Evolutionary conservation across 2,113 vertebrate genomes (phyloP), one percentile per base, ranked within the genome.

Genomic region (Coreoperca whiteheadi): DNA sequence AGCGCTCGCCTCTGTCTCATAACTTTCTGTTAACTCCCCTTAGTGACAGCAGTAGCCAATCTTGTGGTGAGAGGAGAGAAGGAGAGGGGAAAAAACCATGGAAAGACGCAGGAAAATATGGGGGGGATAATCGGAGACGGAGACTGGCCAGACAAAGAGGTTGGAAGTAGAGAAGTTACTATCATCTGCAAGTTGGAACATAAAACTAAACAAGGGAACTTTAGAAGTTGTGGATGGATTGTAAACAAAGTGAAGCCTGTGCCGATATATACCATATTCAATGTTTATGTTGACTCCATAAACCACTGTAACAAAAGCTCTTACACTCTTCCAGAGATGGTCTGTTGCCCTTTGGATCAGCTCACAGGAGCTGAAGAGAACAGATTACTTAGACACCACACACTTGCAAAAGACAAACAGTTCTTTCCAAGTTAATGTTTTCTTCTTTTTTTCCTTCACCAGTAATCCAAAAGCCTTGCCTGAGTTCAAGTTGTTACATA

Each of bases 121-220:
- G 9, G 1, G 1, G n/a, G 14, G 25, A 67, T 66, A 53, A 71
- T 51, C 63, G 34, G 32, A 59, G 59, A 78, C 41, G 21, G n/a
- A 56, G 21, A 37, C 34, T 39, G 48, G 12, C 11, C 28, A 63
- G 53, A 71, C n/a, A 41, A 64, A 63, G 53, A 14, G 32, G 20
- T 48, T 64, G 23, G 20, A 32, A 74, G 23, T 21, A 63, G 37
- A 69, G 21, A 82, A 68, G 46, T 54, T 64, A 41, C 12, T 8
- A 16, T 85, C 20, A 43, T 79, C 56, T 68, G 53, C 12, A 66
- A 50, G 37, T 30, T 79, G 23, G n/a, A 71, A 74, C 10, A 69
- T 75, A 56, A 78, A 90, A 72, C 87, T 67, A 65, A 76, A 87
- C 69, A 89, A 48, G 56, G n/a, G 34, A 56, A 28, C 23, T 59